A percentile compares a stretch with the other conserved stretches of the same genome.
Evolutionary conservation across 2,113 vertebrate species (phyloP).

Genomic region (Rafetus swinhoei): DNA sequence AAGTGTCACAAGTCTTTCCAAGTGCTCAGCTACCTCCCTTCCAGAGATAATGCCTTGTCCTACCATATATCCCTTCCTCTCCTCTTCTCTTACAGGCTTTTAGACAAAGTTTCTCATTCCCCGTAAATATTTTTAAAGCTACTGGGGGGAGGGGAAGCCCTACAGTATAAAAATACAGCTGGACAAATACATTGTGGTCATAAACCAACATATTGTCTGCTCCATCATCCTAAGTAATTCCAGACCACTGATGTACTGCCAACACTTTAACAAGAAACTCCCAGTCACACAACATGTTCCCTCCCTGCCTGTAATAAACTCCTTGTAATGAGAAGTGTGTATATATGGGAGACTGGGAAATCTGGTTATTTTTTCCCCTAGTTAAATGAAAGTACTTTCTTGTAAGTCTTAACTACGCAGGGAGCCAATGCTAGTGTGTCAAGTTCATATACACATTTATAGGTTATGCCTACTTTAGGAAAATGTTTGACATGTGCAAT

Average conservation of each 20-base stretch:
- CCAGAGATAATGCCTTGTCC: neutral
- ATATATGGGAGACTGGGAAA: conserved; percentile 53
- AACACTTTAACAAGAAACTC: conserved; percentile 35
- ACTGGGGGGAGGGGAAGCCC: neutral
- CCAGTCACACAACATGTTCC: conserved; percentile 26
- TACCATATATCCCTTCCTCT: neutral
- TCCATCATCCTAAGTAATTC: conserved; percentile 6
- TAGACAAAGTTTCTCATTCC: neutral
- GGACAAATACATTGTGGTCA: neutral
- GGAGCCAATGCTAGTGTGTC: conserved; percentile 39
- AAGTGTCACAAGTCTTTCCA: neutral
- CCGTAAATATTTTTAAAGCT: neutral
- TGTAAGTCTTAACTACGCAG: conserved; percentile 28
- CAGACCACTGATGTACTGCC: conserved; percentile 8
- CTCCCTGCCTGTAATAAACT: conserved; percentile 31
- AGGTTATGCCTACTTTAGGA: conserved; percentile 53
- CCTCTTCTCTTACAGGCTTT: neutral
- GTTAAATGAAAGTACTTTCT: conserved; percentile 42
- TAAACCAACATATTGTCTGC: neutral
- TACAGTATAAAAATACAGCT: neutral
- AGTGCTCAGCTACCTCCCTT: fast-evolving
- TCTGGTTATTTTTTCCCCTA: conserved; percentile 46
- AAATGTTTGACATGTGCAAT: conserved; percentile 59
- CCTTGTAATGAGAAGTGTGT: conserved; percentile 58
- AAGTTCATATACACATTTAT: conserved; percentile 66